Conservation (phyloP, 1,140 invertebrate genomes). For the Coenobita brevimanus region DNA sequence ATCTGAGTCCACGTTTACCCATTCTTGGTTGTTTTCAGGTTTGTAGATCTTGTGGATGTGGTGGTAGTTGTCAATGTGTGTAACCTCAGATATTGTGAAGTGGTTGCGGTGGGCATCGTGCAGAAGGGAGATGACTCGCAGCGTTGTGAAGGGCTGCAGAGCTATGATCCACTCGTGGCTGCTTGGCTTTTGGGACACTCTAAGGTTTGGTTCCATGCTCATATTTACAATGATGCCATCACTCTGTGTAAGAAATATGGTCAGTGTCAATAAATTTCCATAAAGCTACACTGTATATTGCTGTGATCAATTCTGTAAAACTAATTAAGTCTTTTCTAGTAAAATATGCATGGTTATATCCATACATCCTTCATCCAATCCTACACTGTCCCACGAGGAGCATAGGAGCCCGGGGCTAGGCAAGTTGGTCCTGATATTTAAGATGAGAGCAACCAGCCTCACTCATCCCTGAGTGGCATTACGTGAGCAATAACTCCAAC, state of each 20-base stretch:
- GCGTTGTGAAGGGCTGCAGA: slow-evolving; percentile 70
- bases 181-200: slow-evolving; percentile 66
- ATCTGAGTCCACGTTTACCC: slow-evolving; percentile 73
- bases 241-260: slow-evolving; percentile 18
- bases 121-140: slow-evolving; percentile 80
- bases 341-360: too few species aligned
- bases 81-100: slow-evolving; percentile 79
- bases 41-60: slow-evolving; percentile 73
- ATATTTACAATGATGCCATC: slow-evolving; percentile 44
- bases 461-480: too few species aligned
- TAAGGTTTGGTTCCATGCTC: slow-evolving; percentile 55
- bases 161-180: slow-evolving; percentile 66
- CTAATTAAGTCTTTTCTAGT: too few species aligned
- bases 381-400: too few species aligned
- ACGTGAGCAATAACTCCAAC: too few species aligned
- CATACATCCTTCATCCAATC: too few species aligned
- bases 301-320: too few species aligned
- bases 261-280: background rate
- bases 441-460: too few species aligned
- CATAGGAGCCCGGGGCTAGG: too few species aligned
- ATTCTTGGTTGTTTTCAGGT: slow-evolving; percentile 73
- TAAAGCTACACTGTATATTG: too few species aligned
- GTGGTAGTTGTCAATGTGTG: slow-evolving; percentile 70
- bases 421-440: too few species aligned
- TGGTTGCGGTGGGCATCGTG: slow-evolving; percentile 83